Evolutionary conservation across 2,888 invertebrate genomes (phyloP), one percentile per base, ranked within the genome.

Genomic region (Drosophila monieri): DNA sequence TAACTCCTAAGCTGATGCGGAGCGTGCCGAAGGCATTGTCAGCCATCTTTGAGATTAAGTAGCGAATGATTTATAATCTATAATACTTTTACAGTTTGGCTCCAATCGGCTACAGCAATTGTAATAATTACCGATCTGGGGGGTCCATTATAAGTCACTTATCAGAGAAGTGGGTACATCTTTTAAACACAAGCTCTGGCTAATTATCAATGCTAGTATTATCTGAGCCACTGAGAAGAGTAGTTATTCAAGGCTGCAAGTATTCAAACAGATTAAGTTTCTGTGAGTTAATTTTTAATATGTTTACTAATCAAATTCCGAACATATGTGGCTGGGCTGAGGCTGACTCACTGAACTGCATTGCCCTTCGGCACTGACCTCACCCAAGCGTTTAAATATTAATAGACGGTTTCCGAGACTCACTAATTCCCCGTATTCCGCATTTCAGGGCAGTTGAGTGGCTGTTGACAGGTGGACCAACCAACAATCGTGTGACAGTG

Each of bases 311-410:
- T 35, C 3, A 9, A 18, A 71, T 15, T 9, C 48, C 39, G 14
- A 39, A 59, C 52, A 32, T 52, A 47, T 35, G 35, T 37, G 30
- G 8, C 46, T n/a, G 14, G 27, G 14, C 14, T 67, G 47, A 71
- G 27, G 14, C 14, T 67, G 47, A 71, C 27, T 55, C 57, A 64
- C 23, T 27, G 55, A 39, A 9, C 41, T 48, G 35, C 27, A n/a
- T 15, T 44, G 59, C 49, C 59, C 57, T 39, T 37, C 58, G 53
- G 54, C 61, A 85, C 85, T 80, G 83, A 80, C 85, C 80, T 80
- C 49, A 52, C 73, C 23, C 77, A 80, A 73, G 15, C 52, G 66
- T 64, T 49, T 54, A 69, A 41, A 67, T 52, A 69, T 35, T 27
- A 47, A 46, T 43, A 64, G 48, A 43, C 41, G 32, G 21, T 55